These are phyloP conservation scores for Hypolimnas misippus DNA, from an alignment of 2,888 invertebrate genomes.

Conservation along the genomic window DNA sequence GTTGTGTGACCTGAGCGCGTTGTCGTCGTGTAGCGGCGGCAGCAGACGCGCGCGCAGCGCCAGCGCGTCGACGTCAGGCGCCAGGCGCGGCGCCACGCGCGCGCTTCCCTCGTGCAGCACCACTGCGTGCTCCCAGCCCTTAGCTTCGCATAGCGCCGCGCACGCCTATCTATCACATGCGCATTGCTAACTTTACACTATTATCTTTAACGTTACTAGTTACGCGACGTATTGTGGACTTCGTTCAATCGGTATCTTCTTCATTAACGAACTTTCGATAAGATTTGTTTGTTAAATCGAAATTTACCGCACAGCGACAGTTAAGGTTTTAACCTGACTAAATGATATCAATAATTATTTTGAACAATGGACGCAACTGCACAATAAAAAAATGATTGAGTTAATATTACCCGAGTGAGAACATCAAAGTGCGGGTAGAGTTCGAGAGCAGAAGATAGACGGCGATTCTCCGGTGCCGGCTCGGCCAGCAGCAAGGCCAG, in stretches of 20 bases:
- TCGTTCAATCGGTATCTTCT: not conserved
- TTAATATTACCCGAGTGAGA: slow-evolving; percentile 47
- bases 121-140: slow-evolving; percentile 70
- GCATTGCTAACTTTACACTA: not conserved
- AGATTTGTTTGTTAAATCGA: not conserved
- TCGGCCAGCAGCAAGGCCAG: slow-evolving; percentile 45
- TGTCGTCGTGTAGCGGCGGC: slow-evolving; percentile 58
- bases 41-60: slow-evolving; percentile 54
- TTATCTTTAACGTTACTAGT: no score
- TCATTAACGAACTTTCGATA: not conserved
- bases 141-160: slow-evolving; percentile 58
- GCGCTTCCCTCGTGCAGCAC: slow-evolving; percentile 69
- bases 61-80: slow-evolving; percentile 48
- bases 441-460: slow-evolving; percentile 56
- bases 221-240: not conserved
- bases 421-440: slow-evolving; percentile 60
- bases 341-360: no score
- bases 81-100: slow-evolving; percentile 42
- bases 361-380: no score
- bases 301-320: not conserved
- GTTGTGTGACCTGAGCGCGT: slow-evolving; percentile 16
- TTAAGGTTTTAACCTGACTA: no score
- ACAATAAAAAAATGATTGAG: no score
- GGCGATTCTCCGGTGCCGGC: slow-evolving; percentile 40
- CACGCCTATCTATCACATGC: slow-evolving; percentile 51